A percentile compares a stretch with the other conserved stretches of the same genome.
These are phyloP conservation scores for Scomber scombrus DNA, from an alignment of 2,113 vertebrate species.

Conservation along the genomic window DNA sequence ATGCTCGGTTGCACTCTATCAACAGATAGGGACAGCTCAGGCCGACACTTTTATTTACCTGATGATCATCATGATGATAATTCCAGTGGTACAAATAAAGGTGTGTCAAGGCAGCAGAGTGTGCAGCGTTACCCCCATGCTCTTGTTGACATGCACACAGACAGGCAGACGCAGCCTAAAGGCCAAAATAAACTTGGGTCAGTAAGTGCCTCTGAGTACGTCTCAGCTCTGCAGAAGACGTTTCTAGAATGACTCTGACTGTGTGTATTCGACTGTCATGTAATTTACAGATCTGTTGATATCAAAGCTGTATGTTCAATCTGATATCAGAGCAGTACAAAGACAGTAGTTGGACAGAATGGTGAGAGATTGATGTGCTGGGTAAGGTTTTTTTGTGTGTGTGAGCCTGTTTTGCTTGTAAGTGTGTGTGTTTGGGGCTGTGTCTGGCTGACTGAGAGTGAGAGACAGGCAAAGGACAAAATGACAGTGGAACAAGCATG, in stretches of 20 bases:
- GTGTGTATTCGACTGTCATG: not conserved
- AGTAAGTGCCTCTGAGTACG: slow-evolving; percentile 10
- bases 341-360: not conserved
- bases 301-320: not conserved
- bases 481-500: slow-evolving; percentile 36
- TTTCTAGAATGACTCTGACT: slow-evolving; percentile 1
- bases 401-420: slow-evolving; percentile 24
- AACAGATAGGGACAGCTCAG: not conserved
- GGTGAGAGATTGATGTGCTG: slow-evolving; percentile 15
- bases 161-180: slow-evolving; percentile 12
- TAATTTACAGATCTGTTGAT: not conserved
- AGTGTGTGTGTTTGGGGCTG: slow-evolving; percentile 3
- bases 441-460: slow-evolving; percentile 20
- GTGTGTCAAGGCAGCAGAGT: slow-evolving; percentile 33
- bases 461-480: slow-evolving; percentile 47
- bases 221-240: slow-evolving; percentile 8
- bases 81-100: slow-evolving; percentile 38
- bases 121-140: slow-evolving; percentile 31
- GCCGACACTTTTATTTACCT: not conserved
- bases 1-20: not conserved
- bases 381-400: slow-evolving; percentile 12
- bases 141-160: slow-evolving; percentile 65
- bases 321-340: not conserved
- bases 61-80: not conserved
- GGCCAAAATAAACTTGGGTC: slow-evolving; percentile 39